Evolutionary conservation across 2,113 vertebrate species (phyloP).

Genomic region (Ovis canadensis): DNA sequence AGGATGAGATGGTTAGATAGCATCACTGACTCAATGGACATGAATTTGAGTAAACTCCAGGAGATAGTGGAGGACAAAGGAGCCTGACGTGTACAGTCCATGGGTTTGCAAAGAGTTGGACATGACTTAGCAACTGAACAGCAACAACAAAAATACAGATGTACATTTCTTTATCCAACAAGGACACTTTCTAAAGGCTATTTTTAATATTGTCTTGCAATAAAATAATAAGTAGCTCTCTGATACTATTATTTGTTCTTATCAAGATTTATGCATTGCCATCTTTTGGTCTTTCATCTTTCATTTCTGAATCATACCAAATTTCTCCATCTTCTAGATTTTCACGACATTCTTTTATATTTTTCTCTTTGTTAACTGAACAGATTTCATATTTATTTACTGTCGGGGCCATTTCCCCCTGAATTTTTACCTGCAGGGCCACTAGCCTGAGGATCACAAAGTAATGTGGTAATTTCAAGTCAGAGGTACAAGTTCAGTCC

Average conservation of each 20-base stretch:
- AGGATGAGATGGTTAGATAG: background rate
- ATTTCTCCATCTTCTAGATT: background rate
- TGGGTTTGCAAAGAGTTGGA: background rate
- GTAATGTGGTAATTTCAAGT: background rate
- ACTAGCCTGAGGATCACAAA: background rate
- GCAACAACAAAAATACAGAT: background rate
- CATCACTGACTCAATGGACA: background rate
- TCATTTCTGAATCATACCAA: background rate
- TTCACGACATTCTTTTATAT: background rate
- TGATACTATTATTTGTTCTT: background rate
- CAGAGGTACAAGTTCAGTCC: background rate
- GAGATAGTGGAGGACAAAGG: background rate
- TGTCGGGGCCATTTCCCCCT: background rate
- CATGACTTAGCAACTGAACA: background rate
- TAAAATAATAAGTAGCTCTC: background rate
- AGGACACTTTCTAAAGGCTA: background rate
- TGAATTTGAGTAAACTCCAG: background rate
- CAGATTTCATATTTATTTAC: background rate
- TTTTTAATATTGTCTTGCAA: background rate
- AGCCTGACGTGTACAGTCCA: background rate
- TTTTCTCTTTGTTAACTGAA: background rate
- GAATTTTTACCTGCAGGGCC: background rate
- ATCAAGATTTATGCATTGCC: background rate
- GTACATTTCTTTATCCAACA: background rate
- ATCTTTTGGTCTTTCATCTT: background rate